Percentiles rank a stretch among this genome's conserved stretches.
phyloP scores from a whole-genome alignment of 1,140 invertebrate species.

The Apis florea region DNA sequence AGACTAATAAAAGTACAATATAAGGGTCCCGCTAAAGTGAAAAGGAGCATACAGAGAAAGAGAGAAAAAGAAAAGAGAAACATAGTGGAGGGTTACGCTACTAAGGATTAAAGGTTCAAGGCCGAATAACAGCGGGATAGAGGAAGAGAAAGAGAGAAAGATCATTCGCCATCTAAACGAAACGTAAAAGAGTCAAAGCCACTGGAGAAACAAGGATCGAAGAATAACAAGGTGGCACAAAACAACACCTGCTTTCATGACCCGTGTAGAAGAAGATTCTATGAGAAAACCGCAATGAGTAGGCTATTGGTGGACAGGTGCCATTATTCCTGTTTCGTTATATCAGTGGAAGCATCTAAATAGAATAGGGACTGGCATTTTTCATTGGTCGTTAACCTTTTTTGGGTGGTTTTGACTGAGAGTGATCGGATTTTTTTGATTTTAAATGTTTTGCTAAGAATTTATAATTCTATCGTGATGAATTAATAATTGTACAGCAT shows the following conservation, averaged over 20 bases:
- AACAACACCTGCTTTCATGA: slow-evolving; percentile 30
- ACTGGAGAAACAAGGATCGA: slow-evolving; percentile 37
- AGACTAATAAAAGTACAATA: slow-evolving; percentile 33
- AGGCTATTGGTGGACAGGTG: slow-evolving; percentile 55
- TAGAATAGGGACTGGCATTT: neutral
- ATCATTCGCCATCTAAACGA: neutral
- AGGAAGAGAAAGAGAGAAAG: neutral
- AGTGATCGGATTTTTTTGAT: no score
- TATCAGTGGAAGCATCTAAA: slow-evolving; percentile 1
- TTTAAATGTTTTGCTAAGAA: no score
- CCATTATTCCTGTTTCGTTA: slow-evolving; percentile 62
- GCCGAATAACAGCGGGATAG: slow-evolving; percentile 24
- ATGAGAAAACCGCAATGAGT: slow-evolving; percentile 40
- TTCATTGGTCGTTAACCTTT: slow-evolving; percentile 6
- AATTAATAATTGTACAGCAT: no score
- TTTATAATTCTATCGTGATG: no score
- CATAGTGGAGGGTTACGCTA: slow-evolving; percentile 8
- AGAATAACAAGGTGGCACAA: slow-evolving; percentile 10
- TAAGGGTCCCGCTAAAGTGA: neutral
- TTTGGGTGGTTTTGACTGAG: no score
- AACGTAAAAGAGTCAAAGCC: neutral
- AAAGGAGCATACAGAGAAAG: neutral
- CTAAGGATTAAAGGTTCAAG: slow-evolving; percentile 46
- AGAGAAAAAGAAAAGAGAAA: neutral
- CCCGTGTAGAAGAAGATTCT: neutral